A percentile compares a stretch with the other conserved stretches of the same genome.
phyloP scores from a whole-genome alignment of 2,113 vertebrate genomes.

The Corythornis vintsioides region DNA sequence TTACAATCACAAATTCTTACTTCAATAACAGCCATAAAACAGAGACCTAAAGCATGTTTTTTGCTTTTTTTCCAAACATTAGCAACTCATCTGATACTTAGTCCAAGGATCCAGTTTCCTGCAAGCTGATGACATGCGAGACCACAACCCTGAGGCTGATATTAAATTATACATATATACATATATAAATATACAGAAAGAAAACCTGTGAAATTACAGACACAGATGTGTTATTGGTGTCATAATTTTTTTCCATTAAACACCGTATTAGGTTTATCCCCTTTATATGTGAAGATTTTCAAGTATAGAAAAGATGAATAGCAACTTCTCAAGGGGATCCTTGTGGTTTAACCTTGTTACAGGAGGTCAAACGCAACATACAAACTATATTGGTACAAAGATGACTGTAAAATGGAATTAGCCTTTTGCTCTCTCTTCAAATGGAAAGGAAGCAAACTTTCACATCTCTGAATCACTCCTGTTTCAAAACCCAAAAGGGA shows the following conservation, averaged over 20 bases:
- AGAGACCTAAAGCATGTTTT: conserved; percentile 74
- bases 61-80: conserved; percentile 74
- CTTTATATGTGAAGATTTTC: conserved; percentile 71
- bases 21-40: conserved; percentile 79
- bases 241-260: conserved; percentile 62
- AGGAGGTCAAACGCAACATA: conserved; percentile 22
- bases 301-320: conserved; percentile 66
- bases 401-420: conserved; percentile 39
- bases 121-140: conserved; percentile 65
- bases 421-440: conserved; percentile 22
- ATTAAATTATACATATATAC: conserved; percentile 59
- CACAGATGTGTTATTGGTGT: conserved; percentile 69
- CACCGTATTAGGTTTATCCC: conserved; percentile 62
- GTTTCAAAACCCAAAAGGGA: background rate
- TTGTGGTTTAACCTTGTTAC: conserved; percentile 46
- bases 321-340: conserved; percentile 38
- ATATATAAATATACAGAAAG: conserved; percentile 58
- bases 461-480: background rate
- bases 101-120: conserved; percentile 76
- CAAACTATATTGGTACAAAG: conserved; percentile 23
- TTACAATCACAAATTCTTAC: conserved; percentile 75
- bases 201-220: conserved; percentile 69
- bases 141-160: conserved; percentile 60
- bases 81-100: conserved; percentile 81
- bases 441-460: background rate